Conservation (phyloP, 1,140 invertebrate species). For the Psix sp. region DNA sequence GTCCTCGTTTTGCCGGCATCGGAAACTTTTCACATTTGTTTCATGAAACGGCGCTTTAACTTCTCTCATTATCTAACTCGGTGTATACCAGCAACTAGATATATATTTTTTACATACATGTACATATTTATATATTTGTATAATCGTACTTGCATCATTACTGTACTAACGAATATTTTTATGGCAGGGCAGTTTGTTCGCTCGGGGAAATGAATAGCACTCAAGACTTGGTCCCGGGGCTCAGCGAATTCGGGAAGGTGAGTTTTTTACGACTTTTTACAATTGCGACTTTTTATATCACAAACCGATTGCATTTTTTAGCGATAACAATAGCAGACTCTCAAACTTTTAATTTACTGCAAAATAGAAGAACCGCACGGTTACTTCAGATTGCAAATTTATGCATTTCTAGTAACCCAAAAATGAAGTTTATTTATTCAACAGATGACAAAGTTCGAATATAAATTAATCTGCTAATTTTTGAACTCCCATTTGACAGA, state of each 20-base stretch:
- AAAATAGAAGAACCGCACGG: no score
- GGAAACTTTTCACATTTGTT: constrained; percentile 46
- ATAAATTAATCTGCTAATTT: no score
- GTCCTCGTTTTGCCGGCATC: constrained; percentile 10
- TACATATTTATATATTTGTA: constrained; percentile 2
- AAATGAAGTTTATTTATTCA: no score
- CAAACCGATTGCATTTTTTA: background rate
- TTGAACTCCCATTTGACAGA: no score
- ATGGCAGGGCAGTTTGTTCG: constrained; percentile 77
- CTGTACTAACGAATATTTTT: constrained; percentile 72
- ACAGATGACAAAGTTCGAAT: no score
- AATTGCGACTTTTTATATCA: constrained; percentile 4
- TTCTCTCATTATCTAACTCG: constrained; percentile 5
- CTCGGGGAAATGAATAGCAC: constrained; percentile 75
- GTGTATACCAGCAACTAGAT: no score
- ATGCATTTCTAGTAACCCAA: no score
- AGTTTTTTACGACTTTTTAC: constrained; percentile 43
- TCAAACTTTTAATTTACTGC: no score
- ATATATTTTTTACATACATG: background rate
- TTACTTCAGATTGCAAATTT: no score
- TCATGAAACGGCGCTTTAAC: constrained; percentile 18
- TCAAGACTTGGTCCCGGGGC: constrained; percentile 73
- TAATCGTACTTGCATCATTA: constrained; percentile 17
- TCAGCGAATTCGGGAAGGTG: constrained; percentile 78
- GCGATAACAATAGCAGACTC: no score